phyloP scores from a whole-genome alignment of 2,888 invertebrate genomes.

The Desoria tigrina region DNA sequence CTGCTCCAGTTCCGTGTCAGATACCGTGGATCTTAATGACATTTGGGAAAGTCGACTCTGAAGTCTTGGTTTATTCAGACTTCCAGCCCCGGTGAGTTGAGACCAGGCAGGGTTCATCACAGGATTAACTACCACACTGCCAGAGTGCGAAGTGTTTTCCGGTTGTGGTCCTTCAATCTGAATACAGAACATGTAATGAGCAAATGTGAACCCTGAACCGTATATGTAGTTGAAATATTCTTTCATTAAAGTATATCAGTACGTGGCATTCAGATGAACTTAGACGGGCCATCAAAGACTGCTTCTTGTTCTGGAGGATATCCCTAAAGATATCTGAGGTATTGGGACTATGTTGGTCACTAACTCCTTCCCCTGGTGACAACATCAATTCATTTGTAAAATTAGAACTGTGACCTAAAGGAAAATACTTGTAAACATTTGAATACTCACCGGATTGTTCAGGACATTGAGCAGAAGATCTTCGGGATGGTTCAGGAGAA shows the following conservation, averaged over 20 bases:
- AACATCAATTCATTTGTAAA: neutral
- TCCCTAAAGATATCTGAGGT: constrained; percentile 92
- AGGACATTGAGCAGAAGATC: constrained; percentile 52
- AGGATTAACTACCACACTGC: constrained; percentile 72
- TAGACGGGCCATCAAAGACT: constrained; percentile 79
- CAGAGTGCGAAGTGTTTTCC: constrained; percentile 31
- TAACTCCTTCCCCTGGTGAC: neutral
- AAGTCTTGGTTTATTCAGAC: constrained; percentile 46
- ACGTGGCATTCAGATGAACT: constrained; percentile 90
- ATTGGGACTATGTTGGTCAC: constrained; percentile 33
- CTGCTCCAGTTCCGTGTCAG: constrained; percentile 89
- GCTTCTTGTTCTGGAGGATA: constrained; percentile 88
- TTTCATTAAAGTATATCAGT: constrained; percentile 56
- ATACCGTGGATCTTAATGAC: constrained; percentile 83
- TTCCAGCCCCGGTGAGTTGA: constrained; percentile 67
- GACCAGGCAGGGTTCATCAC: constrained; percentile 76
- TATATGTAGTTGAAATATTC: too few relatives aligned
- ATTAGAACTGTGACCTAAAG: neutral
- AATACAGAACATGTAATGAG: too few relatives aligned
- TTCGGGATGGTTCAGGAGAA: constrained; percentile 51
- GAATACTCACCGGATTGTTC: constrained; percentile 40
- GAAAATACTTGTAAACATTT: neutral
- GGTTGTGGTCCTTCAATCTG: constrained; percentile 39
- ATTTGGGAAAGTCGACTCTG: constrained; percentile 52
- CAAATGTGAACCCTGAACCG: neutral